These are phyloP conservation scores for Grallaria varia DNA, from an alignment of 2,113 vertebrate genomes.

Conservation along the genomic window DNA sequence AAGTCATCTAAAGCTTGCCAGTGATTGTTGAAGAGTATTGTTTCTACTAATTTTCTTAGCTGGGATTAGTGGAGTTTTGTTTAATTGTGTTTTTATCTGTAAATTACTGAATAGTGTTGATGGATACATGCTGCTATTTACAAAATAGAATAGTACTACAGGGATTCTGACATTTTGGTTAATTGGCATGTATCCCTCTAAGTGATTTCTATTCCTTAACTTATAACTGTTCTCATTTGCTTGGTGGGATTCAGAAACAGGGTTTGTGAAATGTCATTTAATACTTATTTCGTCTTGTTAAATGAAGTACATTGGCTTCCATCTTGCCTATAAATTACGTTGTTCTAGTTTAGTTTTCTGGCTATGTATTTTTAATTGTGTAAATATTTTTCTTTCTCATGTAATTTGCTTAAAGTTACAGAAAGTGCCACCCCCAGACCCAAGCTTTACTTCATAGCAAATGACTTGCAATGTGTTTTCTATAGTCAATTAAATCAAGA, in stretches of 20 bases:
- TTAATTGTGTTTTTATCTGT: slow-evolving; percentile 44
- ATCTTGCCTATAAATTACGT: slow-evolving; percentile 31
- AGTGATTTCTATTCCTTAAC: slow-evolving; percentile 29
- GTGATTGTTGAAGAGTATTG: background rate
- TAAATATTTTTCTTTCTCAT: slow-evolving; percentile 15
- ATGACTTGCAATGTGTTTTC: background rate
- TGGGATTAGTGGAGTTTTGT: background rate
- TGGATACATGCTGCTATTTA: slow-evolving; percentile 24
- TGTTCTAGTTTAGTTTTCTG: slow-evolving; percentile 14
- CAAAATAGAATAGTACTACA: background rate
- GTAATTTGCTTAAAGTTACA: background rate
- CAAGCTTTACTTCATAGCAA: background rate
- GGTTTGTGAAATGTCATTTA: background rate
- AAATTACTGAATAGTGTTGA: slow-evolving; percentile 11
- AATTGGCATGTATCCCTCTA: slow-evolving; percentile 3
- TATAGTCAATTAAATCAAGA: background rate
- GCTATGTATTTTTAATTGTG: background rate
- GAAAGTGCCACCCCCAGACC: background rate
- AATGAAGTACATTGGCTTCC: slow-evolving; percentile 6
- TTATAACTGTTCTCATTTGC: slow-evolving; percentile 39
- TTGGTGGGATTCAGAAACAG: slow-evolving; percentile 1
- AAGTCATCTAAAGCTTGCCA: background rate
- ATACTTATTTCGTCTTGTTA: slow-evolving; percentile 10
- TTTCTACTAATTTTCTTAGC: slow-evolving; percentile 8
- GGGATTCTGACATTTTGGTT: slow-evolving; percentile 16